phyloP scores from a whole-genome alignment of 1,140 invertebrate genomes.

The Bombus soroeensis region DNA sequence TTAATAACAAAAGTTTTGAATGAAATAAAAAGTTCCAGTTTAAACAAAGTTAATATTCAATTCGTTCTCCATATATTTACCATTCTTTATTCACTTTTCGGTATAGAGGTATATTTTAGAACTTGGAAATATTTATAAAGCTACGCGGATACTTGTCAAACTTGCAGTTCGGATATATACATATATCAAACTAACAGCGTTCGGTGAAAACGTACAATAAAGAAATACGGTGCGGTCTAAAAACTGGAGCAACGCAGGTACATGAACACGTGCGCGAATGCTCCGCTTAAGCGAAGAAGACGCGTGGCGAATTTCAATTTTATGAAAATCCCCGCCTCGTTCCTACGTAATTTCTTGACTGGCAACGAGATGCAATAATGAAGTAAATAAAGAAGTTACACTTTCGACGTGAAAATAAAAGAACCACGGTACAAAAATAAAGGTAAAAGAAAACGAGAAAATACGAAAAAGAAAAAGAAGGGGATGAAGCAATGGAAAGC shows the following conservation, averaged over 20 bases:
- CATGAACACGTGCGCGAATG: not conserved
- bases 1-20: not conserved
- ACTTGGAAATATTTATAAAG: not conserved
- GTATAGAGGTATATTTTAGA: too few species aligned
- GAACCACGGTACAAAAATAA: not conserved
- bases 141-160: not conserved
- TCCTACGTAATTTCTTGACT: not conserved
- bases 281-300: not conserved
- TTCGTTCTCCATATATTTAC: not conserved
- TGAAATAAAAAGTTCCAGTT: not conserved
- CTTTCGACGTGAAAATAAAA: not conserved
- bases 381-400: constrained; percentile 13
- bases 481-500: constrained; percentile 31
- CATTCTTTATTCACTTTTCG: not conserved
- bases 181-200: not conserved
- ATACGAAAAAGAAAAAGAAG: not conserved
- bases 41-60: not conserved
- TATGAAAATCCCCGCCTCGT: not conserved
- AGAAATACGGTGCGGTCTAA: not conserved
- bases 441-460: not conserved
- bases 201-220: not conserved
- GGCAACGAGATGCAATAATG: not conserved
- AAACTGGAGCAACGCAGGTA: not conserved
- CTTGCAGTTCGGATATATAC: not conserved
- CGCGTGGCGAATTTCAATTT: not conserved